These are phyloP conservation scores for Terrapene triunguis DNA, from an alignment of 2,113 vertebrate genomes.

Conservation along the genomic window DNA sequence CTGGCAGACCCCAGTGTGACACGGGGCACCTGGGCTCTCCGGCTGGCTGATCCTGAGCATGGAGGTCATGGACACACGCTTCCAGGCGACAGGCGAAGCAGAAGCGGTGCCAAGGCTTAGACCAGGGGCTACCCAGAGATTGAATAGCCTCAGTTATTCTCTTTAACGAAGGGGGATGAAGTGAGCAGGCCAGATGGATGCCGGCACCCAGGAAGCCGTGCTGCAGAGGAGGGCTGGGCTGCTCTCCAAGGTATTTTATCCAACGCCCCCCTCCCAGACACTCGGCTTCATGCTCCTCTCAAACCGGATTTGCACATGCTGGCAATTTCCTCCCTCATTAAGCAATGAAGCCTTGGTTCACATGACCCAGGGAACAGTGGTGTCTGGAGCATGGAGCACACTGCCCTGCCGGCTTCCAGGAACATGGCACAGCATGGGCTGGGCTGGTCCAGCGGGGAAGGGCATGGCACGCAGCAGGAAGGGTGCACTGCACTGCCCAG, in stretches of 20 bases:
- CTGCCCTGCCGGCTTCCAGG: background rate
- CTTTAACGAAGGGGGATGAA: background rate
- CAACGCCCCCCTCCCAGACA: background rate
- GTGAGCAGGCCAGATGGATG: accelerated
- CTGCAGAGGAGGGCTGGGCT: accelerated
- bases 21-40: no score
- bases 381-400: background rate
- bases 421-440: background rate
- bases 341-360: background rate
- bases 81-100: accelerated
- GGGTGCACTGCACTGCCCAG: background rate
- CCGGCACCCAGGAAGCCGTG: background rate
- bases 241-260: background rate
- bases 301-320: background rate
- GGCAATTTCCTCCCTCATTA: background rate
- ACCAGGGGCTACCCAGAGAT: background rate
- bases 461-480: background rate
- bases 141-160: background rate
- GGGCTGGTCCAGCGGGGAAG: background rate
- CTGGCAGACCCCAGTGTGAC: no score
- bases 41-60: no score
- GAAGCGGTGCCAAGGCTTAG: background rate
- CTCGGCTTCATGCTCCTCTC: background rate
- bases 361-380: background rate
- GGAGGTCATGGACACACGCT: accelerated